phyloP scores from a whole-genome alignment of 2,888 invertebrate genomes.

The Amblyjoppa fuscipennis region DNA sequence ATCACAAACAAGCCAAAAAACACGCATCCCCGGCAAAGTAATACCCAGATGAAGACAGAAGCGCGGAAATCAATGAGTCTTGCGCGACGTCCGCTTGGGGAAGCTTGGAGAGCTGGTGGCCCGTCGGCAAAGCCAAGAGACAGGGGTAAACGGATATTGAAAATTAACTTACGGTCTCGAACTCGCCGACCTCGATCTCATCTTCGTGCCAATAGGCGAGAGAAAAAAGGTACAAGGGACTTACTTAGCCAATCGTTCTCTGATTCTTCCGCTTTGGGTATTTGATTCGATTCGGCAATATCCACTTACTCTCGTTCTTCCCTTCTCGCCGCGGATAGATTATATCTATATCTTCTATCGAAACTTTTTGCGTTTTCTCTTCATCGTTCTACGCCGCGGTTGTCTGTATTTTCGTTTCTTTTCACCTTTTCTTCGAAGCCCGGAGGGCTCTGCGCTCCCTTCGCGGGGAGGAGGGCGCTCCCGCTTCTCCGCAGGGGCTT shows the following conservation, averaged over 20 bases:
- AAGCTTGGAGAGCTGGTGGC: constrained; percentile 24
- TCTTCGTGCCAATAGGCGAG: background rate
- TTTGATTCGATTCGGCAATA: constrained; percentile 57
- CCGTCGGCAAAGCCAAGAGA: constrained; percentile 33
- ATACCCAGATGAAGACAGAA: background rate
- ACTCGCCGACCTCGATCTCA: constrained; percentile 9
- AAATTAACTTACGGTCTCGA: constrained; percentile 59
- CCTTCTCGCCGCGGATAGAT: constrained; percentile 19
- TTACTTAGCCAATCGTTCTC: constrained; percentile 60
- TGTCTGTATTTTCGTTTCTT: constrained; percentile 18
- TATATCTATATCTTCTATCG: constrained; percentile 3
- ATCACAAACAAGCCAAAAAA: background rate
- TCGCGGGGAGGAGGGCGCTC: constrained; percentile 15
- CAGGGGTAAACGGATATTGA: constrained; percentile 51
- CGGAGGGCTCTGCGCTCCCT: constrained; percentile 12
- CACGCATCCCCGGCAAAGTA: background rate
- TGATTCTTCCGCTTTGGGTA: constrained; percentile 59
- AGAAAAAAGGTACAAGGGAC: constrained; percentile 24
- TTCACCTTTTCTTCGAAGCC: constrained; percentile 22
- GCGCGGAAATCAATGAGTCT: background rate
- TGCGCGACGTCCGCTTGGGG: constrained; percentile 20
- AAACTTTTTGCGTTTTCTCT: constrained; percentile 1
- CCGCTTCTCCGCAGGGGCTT: constrained; percentile 40
- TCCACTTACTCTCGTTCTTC: constrained; percentile 56
- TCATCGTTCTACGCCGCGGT: background rate